A percentile compares a stretch with the other conserved stretches of the same genome.
phyloP scores from a whole-genome alignment of 2,797 vertebrate species.

The Chromobotia macracanthus region DNA sequence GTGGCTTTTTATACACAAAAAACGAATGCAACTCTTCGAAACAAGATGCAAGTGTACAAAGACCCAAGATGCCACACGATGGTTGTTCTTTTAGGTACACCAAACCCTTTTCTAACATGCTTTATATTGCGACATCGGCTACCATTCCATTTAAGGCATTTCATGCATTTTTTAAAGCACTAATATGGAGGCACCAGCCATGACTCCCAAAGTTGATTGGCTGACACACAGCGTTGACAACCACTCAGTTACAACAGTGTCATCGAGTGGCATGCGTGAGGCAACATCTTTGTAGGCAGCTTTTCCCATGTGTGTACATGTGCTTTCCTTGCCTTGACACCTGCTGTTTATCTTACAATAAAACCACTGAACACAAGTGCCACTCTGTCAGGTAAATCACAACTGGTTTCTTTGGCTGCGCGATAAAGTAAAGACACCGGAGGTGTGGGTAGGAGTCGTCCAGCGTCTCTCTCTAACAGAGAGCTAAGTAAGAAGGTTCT shows the following conservation, averaged over 20 bases:
- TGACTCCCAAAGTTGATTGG: neutral
- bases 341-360: neutral
- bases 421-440: slow-evolving; percentile 1
- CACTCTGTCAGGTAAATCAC: slow-evolving; percentile 9
- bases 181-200: slow-evolving; percentile 6
- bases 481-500: neutral
- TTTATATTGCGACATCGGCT: slow-evolving; percentile 59
- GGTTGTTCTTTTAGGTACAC: slow-evolving; percentile 49
- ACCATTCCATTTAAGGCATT: slow-evolving; percentile 37
- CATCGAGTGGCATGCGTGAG: slow-evolving; percentile 7
- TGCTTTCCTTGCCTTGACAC: slow-evolving; percentile 13
- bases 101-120: slow-evolving; percentile 47
- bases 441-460: slow-evolving; percentile 40
- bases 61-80: slow-evolving; percentile 45
- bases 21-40: slow-evolving; percentile 39
- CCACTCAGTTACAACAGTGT: slow-evolving; percentile 18
- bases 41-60: slow-evolving; percentile 53
- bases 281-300: slow-evolving; percentile 21
- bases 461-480: neutral
- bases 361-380: slow-evolving; percentile 30
- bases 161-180: slow-evolving; percentile 23
- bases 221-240: slow-evolving; percentile 18
- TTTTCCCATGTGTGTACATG: slow-evolving; percentile 7
- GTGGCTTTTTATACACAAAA: slow-evolving; percentile 60
- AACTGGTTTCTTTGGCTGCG: slow-evolving; percentile 50